A percentile compares a stretch with the other conserved stretches of the same genome.
phyloP scores from a whole-genome alignment of 2,113 vertebrate species.

The Semnornis frantzii region DNA sequence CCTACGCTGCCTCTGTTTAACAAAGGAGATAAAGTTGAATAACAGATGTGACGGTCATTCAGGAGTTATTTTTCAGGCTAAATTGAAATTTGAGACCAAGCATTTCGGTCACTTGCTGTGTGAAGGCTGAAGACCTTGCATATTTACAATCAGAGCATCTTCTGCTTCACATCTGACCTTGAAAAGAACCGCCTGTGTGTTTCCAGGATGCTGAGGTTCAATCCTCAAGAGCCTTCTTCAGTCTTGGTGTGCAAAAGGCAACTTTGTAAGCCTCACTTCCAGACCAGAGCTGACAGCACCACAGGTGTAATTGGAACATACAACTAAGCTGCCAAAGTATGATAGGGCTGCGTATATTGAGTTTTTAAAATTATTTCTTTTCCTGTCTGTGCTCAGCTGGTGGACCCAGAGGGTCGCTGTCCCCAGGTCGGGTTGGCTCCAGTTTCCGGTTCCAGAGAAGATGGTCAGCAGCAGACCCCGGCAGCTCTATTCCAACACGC shows the following conservation, averaged over 20 bases:
- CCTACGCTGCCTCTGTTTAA: background rate
- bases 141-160: background rate
- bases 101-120: background rate
- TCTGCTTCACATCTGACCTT: background rate
- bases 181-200: background rate
- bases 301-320: background rate
- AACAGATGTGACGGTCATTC: background rate
- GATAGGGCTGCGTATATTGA: rapidly evolving
- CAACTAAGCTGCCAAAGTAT: background rate
- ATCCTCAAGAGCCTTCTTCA: background rate
- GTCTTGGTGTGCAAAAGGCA: background rate
- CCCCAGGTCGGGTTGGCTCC: background rate
- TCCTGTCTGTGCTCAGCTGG: background rate
- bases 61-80: background rate
- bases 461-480: background rate
- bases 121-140: background rate
- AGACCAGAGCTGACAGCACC: background rate
- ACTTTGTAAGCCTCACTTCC: background rate
- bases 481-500: background rate
- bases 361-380: background rate
- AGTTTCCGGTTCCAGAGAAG: background rate
- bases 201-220: background rate
- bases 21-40: background rate
- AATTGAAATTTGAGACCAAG: background rate
- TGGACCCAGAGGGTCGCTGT: background rate